phyloP scores from a whole-genome alignment of 1,140 invertebrate genomes.

The Plutomurus gul region DNA sequence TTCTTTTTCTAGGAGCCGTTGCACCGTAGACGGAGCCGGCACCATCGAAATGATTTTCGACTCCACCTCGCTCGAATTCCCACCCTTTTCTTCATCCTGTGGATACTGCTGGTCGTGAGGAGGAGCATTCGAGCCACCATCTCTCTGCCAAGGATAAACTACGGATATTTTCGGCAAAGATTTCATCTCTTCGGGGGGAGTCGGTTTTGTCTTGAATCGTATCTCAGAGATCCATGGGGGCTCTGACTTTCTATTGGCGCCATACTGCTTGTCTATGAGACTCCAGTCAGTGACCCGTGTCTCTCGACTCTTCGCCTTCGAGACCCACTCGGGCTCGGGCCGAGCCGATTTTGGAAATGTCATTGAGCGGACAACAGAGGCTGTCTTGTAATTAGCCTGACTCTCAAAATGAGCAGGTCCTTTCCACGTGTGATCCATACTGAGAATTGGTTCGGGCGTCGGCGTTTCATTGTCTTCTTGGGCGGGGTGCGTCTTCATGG shows the following conservation, averaged over 20 bases:
- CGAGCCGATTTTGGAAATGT: constrained; percentile 49
- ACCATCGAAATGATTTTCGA: background rate
- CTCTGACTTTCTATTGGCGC: constrained; percentile 33
- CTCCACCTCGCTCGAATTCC: background rate
- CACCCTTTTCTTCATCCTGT: background rate
- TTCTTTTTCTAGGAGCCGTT: constrained; percentile 1
- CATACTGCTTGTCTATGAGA: constrained; percentile 37
- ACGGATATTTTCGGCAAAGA: constrained; percentile 44
- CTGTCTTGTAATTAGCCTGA: background rate
- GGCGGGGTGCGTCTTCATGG: background rate
- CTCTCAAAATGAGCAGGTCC: constrained; percentile 45
- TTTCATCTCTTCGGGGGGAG: constrained; percentile 17
- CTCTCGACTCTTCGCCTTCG: constrained; percentile 51
- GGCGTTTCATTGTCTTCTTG: constrained; percentile 3
- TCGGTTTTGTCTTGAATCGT: constrained; percentile 37
- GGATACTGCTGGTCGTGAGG: background rate
- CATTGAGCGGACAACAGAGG: constrained; percentile 43
- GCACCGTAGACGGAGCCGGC: background rate
- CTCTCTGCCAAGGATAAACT: constrained; percentile 51
- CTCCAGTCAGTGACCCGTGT: constrained; percentile 50
- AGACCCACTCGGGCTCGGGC: constrained; percentile 53
- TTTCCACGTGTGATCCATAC: constrained; percentile 47
- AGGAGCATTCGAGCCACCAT: background rate
- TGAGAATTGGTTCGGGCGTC: constrained; percentile 35
- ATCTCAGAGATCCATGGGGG: constrained; percentile 52